These are phyloP conservation scores for Dioctria rufipes DNA, from an alignment of 2,888 invertebrate species.

Conservation along the genomic window DNA sequence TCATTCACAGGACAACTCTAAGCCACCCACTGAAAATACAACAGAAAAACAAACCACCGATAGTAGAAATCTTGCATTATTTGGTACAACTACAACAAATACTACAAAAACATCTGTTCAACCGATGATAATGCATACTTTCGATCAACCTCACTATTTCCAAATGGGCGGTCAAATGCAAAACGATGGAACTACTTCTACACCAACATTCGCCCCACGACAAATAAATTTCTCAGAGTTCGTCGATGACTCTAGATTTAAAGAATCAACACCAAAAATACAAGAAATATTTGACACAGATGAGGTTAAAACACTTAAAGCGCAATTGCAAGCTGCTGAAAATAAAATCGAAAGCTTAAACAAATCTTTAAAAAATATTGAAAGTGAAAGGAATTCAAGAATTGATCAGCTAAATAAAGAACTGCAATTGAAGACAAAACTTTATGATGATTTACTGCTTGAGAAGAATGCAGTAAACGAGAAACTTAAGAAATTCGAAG, in stretches of 20 bases:
- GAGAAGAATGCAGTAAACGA: slow-evolving; percentile 71
- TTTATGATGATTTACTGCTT: slow-evolving; percentile 71
- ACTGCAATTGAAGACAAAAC: slow-evolving; percentile 72
- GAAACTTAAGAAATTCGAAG: slow-evolving; percentile 71
- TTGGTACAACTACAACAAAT: slow-evolving; percentile 60
- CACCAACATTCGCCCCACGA: slow-evolving; percentile 63
- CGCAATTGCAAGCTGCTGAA: slow-evolving; percentile 72
- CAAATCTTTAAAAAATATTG: slow-evolving; percentile 54
- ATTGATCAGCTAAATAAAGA: slow-evolving; percentile 72
- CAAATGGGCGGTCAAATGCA: slow-evolving; percentile 59
- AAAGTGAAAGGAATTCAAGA: slow-evolving; percentile 71
- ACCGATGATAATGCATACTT: slow-evolving; percentile 65
- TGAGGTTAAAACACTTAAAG: slow-evolving; percentile 75
- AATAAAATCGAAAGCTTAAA: slow-evolving; percentile 65
- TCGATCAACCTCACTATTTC: slow-evolving; percentile 70
- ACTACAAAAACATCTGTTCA: slow-evolving; percentile 52
- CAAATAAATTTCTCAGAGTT: slow-evolving; percentile 72
- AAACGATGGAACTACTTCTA: slow-evolving; percentile 18
- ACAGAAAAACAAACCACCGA: slow-evolving; percentile 65
- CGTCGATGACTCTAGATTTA: slow-evolving; percentile 69
- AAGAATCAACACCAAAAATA: slow-evolving; percentile 70
- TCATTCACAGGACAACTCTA: slow-evolving; percentile 66
- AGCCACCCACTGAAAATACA: slow-evolving; percentile 67
- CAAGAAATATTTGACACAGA: slow-evolving; percentile 60
- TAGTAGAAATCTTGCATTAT: slow-evolving; percentile 65